Evolutionary conservation across 2,797 vertebrate species (phyloP).

Genomic region (Enteromius mattozi): DNA sequence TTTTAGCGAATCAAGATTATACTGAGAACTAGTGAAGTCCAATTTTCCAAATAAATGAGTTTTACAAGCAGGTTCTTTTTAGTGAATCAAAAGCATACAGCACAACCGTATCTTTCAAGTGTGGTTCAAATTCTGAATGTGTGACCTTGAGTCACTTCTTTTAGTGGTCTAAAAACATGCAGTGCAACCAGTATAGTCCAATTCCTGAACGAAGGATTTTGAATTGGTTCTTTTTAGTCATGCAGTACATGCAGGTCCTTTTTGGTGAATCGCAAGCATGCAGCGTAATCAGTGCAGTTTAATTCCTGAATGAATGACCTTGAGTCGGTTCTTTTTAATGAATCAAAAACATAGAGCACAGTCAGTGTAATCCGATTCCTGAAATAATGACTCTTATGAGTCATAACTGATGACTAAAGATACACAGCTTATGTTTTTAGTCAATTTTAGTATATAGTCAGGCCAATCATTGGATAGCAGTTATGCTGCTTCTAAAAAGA

Average conservation of each 20-base stretch:
- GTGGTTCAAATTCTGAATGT: background rate
- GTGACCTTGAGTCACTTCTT: background rate
- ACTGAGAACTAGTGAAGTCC: background rate
- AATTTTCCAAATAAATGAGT: background rate
- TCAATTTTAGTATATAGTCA: background rate
- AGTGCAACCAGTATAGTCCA: background rate
- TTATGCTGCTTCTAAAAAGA: background rate
- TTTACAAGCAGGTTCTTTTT: background rate
- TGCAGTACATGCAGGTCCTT: background rate
- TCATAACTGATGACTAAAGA: background rate
- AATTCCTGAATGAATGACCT: background rate
- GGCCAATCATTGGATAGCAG: background rate
- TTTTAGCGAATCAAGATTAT: background rate
- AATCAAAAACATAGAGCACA: background rate
- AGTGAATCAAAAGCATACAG: background rate
- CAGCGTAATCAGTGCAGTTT: background rate
- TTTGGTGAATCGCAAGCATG: background rate
- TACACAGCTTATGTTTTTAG: background rate
- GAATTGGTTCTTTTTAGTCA: background rate
- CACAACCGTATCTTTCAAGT: background rate
- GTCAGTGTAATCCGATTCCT: background rate
- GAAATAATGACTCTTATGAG: background rate
- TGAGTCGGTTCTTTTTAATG: background rate
- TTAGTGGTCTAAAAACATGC: background rate
- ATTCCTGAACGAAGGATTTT: background rate